Percentiles rank a stretch among this genome's conserved stretches.
phyloP scores from a whole-genome alignment of 2,888 invertebrate species.

The Synergus gifuensis region DNA sequence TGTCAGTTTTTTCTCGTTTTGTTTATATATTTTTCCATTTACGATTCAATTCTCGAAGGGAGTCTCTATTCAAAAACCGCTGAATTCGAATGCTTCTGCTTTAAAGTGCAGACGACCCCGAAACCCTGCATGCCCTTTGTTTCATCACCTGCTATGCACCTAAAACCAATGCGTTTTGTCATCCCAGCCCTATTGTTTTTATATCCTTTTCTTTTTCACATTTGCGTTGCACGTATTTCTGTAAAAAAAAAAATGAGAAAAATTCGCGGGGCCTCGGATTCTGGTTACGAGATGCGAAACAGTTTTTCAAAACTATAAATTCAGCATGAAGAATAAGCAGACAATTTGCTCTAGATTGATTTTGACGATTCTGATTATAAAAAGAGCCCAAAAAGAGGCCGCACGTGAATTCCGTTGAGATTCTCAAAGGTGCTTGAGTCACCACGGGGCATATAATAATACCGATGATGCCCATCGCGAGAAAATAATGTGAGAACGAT shows the following conservation, averaged over 20 bases:
- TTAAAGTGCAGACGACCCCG: background rate
- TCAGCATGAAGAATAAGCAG: background rate
- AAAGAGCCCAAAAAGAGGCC: conserved; percentile 36
- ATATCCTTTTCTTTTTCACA: background rate
- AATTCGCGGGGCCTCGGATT: background rate
- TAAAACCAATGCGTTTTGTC: conserved; percentile 5
- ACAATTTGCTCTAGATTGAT: background rate
- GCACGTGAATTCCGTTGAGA: conserved; percentile 34
- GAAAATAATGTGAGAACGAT: conserved; percentile 77
- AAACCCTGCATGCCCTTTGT: conserved; percentile 26
- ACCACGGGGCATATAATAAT: conserved; percentile 49
- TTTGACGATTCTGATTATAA: background rate
- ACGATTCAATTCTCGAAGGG: conserved; percentile 32
- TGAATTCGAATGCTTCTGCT: background rate
- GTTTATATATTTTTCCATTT: background rate
- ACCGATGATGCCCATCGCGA: conserved; percentile 64
- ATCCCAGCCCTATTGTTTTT: background rate
- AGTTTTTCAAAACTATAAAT: background rate
- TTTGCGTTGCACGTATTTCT: background rate
- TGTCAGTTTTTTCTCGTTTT: background rate
- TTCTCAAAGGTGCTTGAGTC: conserved; percentile 38
- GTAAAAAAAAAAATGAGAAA: background rate
- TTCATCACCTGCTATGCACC: conserved; percentile 30
- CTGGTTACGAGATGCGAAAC: background rate
- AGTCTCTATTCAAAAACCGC: conserved; percentile 5